Evolutionary conservation across 2,113 vertebrate species (phyloP).

Genomic region (Larimichthys crocea): DNA sequence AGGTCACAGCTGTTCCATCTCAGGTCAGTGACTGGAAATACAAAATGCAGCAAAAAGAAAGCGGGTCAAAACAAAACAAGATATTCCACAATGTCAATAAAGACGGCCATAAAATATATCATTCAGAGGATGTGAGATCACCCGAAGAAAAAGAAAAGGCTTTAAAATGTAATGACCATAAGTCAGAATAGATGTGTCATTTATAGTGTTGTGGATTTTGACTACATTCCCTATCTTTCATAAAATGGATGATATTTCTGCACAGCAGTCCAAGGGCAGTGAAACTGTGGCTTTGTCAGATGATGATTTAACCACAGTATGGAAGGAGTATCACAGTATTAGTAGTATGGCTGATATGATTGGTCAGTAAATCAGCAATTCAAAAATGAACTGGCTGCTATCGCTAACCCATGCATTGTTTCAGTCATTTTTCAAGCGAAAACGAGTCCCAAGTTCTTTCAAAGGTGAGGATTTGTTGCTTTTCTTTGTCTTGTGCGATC

Average conservation of each 20-base stretch:
- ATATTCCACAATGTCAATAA: slow-evolving; percentile 61
- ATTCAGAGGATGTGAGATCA: slow-evolving; percentile 63
- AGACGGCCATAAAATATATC: slow-evolving; percentile 54
- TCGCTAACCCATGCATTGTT: not conserved
- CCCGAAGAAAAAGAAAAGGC: slow-evolving; percentile 29
- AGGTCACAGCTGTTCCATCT: slow-evolving; percentile 57
- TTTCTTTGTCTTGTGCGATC: not conserved
- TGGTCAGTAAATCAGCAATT: not conserved
- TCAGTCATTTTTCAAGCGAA: not conserved
- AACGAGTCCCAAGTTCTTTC: not conserved
- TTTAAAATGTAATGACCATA: slow-evolving; percentile 47
- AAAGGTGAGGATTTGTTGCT: slow-evolving; percentile 1
- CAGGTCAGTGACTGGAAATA: slow-evolving; percentile 21
- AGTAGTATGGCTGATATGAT: not conserved
- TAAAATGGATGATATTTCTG: slow-evolving; percentile 54
- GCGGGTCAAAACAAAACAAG: slow-evolving; percentile 48
- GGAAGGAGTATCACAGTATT: not conserved
- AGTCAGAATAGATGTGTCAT: slow-evolving; percentile 62
- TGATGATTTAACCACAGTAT: slow-evolving; percentile 6
- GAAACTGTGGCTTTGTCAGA: slow-evolving; percentile 9
- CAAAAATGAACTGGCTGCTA: not conserved
- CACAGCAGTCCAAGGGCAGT: not conserved
- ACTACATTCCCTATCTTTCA: slow-evolving; percentile 31
- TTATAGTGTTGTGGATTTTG: slow-evolving; percentile 41
- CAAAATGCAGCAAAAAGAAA: slow-evolving; percentile 30